A percentile compares a stretch with the other conserved stretches of the same genome.
Evolutionary conservation across 2,113 vertebrate genomes (phyloP).

Genomic region (Eulemur macaco): DNA sequence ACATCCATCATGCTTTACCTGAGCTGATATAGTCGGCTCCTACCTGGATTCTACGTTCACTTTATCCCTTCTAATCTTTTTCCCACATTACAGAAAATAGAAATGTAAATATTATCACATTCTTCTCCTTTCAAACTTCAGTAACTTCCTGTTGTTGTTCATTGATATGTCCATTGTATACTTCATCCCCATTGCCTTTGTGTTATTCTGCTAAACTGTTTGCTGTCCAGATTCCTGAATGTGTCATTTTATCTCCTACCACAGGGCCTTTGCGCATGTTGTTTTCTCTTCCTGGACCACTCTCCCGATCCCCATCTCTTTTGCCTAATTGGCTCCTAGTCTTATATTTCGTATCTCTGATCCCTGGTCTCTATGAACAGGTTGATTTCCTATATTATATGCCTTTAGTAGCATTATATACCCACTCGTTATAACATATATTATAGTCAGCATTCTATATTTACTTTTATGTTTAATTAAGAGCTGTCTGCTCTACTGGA

Average conservation of each 20-base stretch:
- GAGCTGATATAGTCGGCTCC: background rate
- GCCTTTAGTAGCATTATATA: background rate
- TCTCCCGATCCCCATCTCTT: background rate
- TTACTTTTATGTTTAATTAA: background rate
- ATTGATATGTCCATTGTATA: background rate
- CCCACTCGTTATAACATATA: background rate
- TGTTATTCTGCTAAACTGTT: background rate
- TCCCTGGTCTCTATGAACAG: background rate
- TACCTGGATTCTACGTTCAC: background rate
- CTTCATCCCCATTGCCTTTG: rapidly evolving
- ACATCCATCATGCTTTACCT: background rate
- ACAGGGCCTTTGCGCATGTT: background rate
- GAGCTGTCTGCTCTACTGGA: background rate
- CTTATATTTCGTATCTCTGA: background rate
- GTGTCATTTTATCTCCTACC: background rate
- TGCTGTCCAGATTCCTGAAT: background rate
- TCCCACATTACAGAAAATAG: background rate
- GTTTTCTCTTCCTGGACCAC: background rate
- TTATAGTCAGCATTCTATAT: background rate
- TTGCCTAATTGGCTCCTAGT: background rate
- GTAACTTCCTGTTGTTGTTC: background rate
- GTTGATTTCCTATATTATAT: too few species aligned
- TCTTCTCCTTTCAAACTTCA: background rate
- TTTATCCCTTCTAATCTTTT: background rate
- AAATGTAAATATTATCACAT: background rate